Evolutionary conservation across 2,797 vertebrate genomes (phyloP).

Genomic region (Acanthurus leucopareius): DNA sequence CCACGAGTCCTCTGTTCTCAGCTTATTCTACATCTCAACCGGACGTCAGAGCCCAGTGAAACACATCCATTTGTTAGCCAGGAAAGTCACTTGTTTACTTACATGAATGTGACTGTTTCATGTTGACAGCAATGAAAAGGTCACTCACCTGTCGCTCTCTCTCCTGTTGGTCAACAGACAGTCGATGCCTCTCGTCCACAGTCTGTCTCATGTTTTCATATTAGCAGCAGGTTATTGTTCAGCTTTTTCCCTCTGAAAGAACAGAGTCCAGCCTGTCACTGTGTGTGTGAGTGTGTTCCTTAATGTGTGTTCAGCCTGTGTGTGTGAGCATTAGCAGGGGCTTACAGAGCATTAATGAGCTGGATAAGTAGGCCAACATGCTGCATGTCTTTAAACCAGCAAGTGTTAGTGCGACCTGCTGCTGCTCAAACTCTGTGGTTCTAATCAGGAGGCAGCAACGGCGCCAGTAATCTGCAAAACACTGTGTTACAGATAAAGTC

Average conservation of each 20-base stretch:
- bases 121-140: too few relatives aligned
- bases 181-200: constrained; percentile 8
- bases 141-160: constrained; percentile 8
- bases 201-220: constrained; percentile 26
- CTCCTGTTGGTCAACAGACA: constrained; percentile 14
- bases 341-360: constrained; percentile 76
- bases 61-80: too few relatives aligned
- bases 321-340: constrained; percentile 61
- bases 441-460: neutral
- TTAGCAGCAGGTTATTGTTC: constrained; percentile 5
- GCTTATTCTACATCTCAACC: too few relatives aligned
- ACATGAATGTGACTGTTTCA: too few relatives aligned
- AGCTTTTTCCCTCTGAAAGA: constrained; percentile 21
- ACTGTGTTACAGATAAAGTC: too few relatives aligned
- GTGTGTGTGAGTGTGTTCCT: constrained; percentile 29
- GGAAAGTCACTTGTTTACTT: too few relatives aligned
- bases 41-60: too few relatives aligned
- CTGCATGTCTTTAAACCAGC: constrained; percentile 58
- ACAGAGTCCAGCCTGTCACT: constrained; percentile 8
- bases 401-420: constrained; percentile 35
- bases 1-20: too few relatives aligned
- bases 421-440: neutral
- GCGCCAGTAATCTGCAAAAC: too few relatives aligned
- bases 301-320: neutral
- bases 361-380: constrained; percentile 63